Conservation (phyloP, 2,797 vertebrate genomes). For the Otolemur crassicaudatus region DNA sequence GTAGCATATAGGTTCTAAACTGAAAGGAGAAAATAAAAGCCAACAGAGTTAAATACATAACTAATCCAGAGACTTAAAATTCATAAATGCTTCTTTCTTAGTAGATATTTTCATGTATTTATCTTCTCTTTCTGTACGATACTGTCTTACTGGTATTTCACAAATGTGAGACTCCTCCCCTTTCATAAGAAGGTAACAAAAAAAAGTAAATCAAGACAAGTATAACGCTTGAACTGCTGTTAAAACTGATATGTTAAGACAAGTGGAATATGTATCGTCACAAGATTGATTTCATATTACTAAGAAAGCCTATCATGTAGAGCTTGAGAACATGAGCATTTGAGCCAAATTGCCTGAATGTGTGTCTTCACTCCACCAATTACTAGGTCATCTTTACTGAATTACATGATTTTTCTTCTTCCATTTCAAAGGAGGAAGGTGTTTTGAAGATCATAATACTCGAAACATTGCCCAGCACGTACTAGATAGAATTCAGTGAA, state of each 20-base stretch:
- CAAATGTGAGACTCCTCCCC: neutral
- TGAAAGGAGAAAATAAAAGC: conserved; percentile 32
- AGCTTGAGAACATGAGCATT: neutral
- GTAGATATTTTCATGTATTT: neutral
- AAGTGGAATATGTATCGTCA: neutral
- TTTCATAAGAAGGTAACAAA: neutral
- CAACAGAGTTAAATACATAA: neutral
- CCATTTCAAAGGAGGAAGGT: neutral
- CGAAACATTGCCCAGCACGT: neutral
- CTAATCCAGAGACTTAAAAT: neutral
- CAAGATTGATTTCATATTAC: neutral
- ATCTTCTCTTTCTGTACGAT: neutral
- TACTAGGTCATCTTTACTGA: neutral
- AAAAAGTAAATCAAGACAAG: conserved; percentile 20
- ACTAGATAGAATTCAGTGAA: neutral
- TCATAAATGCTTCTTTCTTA: neutral
- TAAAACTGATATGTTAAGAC: neutral
- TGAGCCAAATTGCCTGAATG: neutral
- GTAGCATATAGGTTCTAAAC: neutral
- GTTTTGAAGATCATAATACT: conserved; percentile 27
- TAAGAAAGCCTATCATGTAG: neutral
- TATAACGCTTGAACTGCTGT: conserved; percentile 16
- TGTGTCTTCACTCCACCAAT: neutral
- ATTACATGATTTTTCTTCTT: neutral
- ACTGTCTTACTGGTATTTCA: conserved; percentile 9